Evolutionary conservation across 2,797 vertebrate genomes (phyloP).

Genomic region (Brachyrhaphis roseni): DNA sequence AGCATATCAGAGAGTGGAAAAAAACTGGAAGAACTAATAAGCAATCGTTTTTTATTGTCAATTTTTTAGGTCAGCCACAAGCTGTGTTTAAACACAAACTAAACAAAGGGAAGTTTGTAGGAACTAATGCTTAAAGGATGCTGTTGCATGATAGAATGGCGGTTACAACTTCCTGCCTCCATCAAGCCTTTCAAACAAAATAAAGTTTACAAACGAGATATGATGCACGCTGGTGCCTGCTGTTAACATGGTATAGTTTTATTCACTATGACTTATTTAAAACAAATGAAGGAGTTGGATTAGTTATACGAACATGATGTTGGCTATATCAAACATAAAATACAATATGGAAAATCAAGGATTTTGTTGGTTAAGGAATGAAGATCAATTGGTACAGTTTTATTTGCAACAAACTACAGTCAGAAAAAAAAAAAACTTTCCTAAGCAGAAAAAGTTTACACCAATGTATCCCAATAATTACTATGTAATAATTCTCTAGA

Average conservation of each 20-base stretch:
- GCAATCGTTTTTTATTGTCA: conserved; percentile 43
- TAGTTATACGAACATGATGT: not conserved
- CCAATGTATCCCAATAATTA: not conserved
- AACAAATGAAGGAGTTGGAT: conserved; percentile 11
- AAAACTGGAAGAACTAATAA: conserved; percentile 32
- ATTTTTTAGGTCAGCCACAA: conserved; percentile 37
- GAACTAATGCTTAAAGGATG: conserved; percentile 43
- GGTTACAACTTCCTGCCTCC: conserved; percentile 39
- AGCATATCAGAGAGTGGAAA: conserved; percentile 27
- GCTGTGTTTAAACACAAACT: conserved; percentile 52
- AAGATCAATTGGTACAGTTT: not conserved
- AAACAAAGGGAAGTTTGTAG: conserved; percentile 46
- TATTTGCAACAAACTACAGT: conserved; percentile 7
- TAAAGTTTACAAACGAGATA: conserved; percentile 10
- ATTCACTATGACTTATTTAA: conserved; percentile 8
- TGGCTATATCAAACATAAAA: conserved; percentile 12
- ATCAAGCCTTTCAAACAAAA: conserved; percentile 31
- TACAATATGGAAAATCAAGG: conserved; percentile 4
- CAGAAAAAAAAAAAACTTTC: not conserved
- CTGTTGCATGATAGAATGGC: conserved; percentile 35
- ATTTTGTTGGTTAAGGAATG: not conserved
- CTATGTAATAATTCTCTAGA: not conserved
- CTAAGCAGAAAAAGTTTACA: not conserved
- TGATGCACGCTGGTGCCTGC: conserved; percentile 1
- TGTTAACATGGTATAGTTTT: conserved; percentile 10